Percentiles rank a stretch among this genome's conserved stretches.
Evolutionary conservation across 2,113 vertebrate genomes (phyloP).

Genomic region (Phasianus colchicus): DNA sequence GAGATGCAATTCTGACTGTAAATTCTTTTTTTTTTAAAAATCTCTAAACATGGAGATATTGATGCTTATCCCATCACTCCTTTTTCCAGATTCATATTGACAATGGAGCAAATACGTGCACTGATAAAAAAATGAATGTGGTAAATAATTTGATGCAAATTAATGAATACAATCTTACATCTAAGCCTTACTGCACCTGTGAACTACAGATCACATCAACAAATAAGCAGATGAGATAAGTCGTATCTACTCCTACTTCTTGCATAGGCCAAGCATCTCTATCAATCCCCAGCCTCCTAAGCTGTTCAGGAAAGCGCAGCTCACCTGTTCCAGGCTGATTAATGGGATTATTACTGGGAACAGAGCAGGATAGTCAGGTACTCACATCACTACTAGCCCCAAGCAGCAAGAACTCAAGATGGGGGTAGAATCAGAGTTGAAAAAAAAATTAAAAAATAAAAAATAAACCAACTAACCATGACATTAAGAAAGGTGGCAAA

Average conservation of each 20-base stretch:
- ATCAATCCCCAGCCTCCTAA: neutral
- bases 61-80: neutral
- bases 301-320: neutral
- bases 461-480: neutral
- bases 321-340: neutral
- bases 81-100: neutral
- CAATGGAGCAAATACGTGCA: accelerated
- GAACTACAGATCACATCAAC: neutral
- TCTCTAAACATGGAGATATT: neutral
- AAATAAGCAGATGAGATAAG: neutral
- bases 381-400: neutral
- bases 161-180: neutral
- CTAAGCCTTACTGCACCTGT: neutral
- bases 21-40: neutral
- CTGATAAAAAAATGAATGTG: neutral
- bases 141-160: neutral
- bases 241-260: neutral
- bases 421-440: neutral
- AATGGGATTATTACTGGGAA: neutral
- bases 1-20: neutral
- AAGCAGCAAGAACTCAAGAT: neutral
- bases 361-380: neutral
- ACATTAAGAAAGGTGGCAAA: neutral
- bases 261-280: neutral
- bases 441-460: neutral